Evolutionary conservation across 2,888 invertebrate species (phyloP).

Genomic region (Volucella inflata): DNA sequence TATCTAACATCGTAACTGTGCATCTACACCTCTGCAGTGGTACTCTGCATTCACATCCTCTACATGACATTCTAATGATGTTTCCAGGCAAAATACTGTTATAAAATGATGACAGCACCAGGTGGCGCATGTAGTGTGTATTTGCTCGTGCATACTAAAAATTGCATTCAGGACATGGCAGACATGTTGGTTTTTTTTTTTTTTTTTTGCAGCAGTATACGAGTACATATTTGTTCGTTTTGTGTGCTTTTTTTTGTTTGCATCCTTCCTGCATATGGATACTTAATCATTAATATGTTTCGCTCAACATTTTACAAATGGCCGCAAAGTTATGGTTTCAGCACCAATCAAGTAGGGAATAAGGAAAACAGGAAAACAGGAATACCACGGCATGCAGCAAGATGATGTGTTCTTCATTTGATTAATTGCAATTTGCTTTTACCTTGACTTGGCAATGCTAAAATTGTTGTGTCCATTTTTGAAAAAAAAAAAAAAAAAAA

Average conservation of each 20-base stretch:
- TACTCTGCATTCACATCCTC: constrained; percentile 56
- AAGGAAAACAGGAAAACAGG: no score
- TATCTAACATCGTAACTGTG: background rate
- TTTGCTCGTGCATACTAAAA: constrained; percentile 28
- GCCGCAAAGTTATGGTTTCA: constrained; percentile 34
- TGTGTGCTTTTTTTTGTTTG: constrained; percentile 20
- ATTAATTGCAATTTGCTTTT: no score
- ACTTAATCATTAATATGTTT: constrained; percentile 51
- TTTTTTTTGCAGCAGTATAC: constrained; percentile 45
- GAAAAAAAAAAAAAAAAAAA: no score
- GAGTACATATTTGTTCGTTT: background rate
- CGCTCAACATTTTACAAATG: constrained; percentile 26
- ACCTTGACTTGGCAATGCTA: no score
- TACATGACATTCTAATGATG: constrained; percentile 70
- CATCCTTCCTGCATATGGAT: constrained; percentile 59
- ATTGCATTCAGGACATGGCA: background rate
- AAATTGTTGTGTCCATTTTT: no score
- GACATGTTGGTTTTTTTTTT: background rate
- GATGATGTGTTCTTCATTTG: no score
- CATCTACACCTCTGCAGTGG: constrained; percentile 61
- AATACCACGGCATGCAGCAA: no score
- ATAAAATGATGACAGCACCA: constrained; percentile 53
- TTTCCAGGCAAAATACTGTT: constrained; percentile 69
- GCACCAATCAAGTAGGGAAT: no score
- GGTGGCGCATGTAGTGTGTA: constrained; percentile 19